Base-by-base conservation (phyloP, 2,797 vertebrate species). In the Gambusia yucatana region DNA sequence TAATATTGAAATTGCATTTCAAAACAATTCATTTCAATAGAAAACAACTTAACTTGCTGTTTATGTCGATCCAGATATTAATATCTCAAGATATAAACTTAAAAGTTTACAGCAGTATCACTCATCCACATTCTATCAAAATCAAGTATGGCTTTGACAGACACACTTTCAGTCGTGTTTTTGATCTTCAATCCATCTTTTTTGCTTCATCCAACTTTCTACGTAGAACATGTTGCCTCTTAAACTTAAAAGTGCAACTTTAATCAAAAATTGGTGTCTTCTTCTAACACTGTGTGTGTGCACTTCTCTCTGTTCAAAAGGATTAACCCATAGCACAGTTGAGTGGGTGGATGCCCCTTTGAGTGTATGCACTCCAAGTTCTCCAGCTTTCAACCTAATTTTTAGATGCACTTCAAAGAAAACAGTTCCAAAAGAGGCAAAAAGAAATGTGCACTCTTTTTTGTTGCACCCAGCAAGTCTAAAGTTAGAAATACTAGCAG, bases 401-500 rank as follows among this genome's bases (percentile, higher is more conserved):
- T 69, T 69, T 16, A 70, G n/a, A 70, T 16, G 22, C n/a, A n/a
- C 10, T 46, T 44, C 11, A n/a, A 70, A n/a, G 6, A 46, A 44
- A 70, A 28, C 4, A 5, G 63, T 41, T 25, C 11, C 36, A 70
- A n/a, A 22, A 43, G 8, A 44, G 25, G 14, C 7, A 59, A 43
- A 41, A 55, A 33, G 4, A 11, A 10, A 33, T 7, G 13, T 16
- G 59, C 28, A 8, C 13, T 13, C 10, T 33, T 30, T 36, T 72
- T 74, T 79, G 59, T 79, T 46, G 2, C 28, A 44, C 47, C 44
- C 9, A 78, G 70, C 22, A 74, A 82, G 84, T 85, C 61, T 90
- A 84, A 75, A 79, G 70, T 85, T 81, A 52, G 74, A 75, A 52
- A 77, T 86, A 52, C 81, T 43, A 82, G 81, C 80, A 76, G 71